phyloP scores from a whole-genome alignment of 2,888 invertebrate species.

The Syrphus vitripennis region DNA sequence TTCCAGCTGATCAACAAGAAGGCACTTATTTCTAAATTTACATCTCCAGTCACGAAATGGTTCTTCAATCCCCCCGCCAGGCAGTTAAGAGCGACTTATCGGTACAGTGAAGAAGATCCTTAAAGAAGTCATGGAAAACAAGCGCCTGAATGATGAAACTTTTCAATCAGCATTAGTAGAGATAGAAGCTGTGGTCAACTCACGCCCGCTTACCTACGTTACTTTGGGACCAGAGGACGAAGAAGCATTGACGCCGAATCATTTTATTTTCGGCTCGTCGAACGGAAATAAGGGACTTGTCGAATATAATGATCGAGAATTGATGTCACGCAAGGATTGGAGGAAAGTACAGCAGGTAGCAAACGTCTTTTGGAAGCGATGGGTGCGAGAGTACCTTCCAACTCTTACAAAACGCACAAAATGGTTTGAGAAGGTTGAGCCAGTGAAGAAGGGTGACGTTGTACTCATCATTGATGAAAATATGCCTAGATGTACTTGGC shows the following conservation, averaged over 20 bases:
- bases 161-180: background rate
- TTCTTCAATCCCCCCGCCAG: background rate
- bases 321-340: background rate
- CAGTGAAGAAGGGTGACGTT: slow-evolving; percentile 26
- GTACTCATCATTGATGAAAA: slow-evolving; percentile 56
- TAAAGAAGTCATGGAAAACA: background rate
- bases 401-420: background rate
- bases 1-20: background rate
- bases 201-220: background rate
- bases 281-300: background rate
- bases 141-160: background rate
- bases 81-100: background rate
- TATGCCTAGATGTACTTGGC: background rate
- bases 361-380: slow-evolving; percentile 19
- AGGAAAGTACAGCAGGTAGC: background rate
- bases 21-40: background rate
- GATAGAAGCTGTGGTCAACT: background rate
- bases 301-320: background rate
- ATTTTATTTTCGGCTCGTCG: background rate
- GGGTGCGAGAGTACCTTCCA: no score
- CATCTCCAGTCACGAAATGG: background rate
- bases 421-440: background rate
- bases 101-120: background rate
- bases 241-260: background rate
- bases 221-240: background rate